Evolutionary conservation across 92 coral and sea anemone genomes (phyloP).

Genomic region (Zoanthus gigantus): DNA sequence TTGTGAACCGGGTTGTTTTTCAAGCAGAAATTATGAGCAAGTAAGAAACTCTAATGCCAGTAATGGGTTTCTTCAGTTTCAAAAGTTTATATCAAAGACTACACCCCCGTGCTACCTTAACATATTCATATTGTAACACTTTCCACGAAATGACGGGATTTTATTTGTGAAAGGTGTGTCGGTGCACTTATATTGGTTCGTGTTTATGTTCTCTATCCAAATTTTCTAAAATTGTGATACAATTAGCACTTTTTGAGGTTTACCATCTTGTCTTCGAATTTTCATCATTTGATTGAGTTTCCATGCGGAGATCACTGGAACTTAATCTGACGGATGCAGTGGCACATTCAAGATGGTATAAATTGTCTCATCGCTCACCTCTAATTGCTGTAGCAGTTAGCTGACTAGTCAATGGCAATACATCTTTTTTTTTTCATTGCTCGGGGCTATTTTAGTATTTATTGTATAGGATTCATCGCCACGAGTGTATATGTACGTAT

Average conservation of each 20-base stretch:
- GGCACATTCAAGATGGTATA: background rate
- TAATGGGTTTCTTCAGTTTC: background rate
- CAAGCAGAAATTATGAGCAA: background rate
- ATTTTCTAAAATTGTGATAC: background rate
- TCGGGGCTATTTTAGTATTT: background rate
- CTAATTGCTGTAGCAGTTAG: background rate
- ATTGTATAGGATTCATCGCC: background rate
- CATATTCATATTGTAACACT: background rate
- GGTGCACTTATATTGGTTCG: constrained; percentile 3
- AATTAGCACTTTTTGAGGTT: background rate
- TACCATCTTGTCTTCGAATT: background rate
- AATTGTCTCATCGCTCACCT: background rate
- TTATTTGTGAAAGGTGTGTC: constrained; percentile 10
- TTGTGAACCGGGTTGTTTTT: background rate
- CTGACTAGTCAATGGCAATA: background rate
- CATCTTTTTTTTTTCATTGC: background rate
- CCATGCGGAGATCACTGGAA: background rate
- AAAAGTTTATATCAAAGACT: background rate
- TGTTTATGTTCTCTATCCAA: background rate
- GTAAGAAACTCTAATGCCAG: background rate
- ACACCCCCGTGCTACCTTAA: background rate
- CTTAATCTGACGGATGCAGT: background rate
- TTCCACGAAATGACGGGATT: background rate
- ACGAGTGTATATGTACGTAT: background rate
- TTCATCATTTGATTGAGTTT: background rate